These are phyloP conservation scores for Glyphotaelius pellucidus DNA, from an alignment of 2,888 invertebrate species.

Conservation along the genomic window DNA sequence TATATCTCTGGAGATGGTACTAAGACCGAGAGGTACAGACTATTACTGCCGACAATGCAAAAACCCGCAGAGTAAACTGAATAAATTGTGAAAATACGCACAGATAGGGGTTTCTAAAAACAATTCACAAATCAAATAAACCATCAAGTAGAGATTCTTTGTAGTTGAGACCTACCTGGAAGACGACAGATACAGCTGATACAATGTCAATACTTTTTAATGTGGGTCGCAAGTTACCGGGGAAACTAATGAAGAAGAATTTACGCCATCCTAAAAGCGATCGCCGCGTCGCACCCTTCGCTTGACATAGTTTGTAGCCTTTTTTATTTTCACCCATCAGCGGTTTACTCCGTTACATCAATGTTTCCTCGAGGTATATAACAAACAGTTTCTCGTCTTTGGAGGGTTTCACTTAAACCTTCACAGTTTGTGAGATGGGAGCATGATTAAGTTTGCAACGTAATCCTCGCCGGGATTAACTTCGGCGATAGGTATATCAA, in stretches of 20 bases:
- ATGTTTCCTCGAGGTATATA: neutral
- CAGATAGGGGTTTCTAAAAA: constrained; percentile 11
- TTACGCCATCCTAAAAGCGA: constrained; percentile 45
- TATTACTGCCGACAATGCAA: neutral
- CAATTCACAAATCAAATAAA: constrained; percentile 33
- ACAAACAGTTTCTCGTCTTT: neutral
- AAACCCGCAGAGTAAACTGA: neutral
- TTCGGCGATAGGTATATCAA: constrained; percentile 22
- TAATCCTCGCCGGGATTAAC: constrained; percentile 36
- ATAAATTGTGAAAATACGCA: neutral
- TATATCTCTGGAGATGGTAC: neutral
- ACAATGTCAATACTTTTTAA: constrained; percentile 54
- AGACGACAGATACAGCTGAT: neutral
- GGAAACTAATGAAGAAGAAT: constrained; percentile 54
- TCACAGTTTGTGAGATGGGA: neutral
- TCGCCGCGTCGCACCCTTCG: constrained; percentile 9
- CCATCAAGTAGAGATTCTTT: neutral
- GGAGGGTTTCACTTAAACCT: neutral
- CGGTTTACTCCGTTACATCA: constrained; percentile 25
- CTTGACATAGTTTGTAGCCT: constrained; percentile 31
- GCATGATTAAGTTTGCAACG: constrained; percentile 37
- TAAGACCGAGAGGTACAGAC: neutral
- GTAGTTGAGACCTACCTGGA: neutral
- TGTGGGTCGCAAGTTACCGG: constrained; percentile 48
- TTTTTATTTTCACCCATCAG: constrained; percentile 9